Percentiles rank a stretch among this genome's conserved stretches.
phyloP scores from a whole-genome alignment of 2,888 invertebrate species.

The Sarcophaga subvicina region DNA sequence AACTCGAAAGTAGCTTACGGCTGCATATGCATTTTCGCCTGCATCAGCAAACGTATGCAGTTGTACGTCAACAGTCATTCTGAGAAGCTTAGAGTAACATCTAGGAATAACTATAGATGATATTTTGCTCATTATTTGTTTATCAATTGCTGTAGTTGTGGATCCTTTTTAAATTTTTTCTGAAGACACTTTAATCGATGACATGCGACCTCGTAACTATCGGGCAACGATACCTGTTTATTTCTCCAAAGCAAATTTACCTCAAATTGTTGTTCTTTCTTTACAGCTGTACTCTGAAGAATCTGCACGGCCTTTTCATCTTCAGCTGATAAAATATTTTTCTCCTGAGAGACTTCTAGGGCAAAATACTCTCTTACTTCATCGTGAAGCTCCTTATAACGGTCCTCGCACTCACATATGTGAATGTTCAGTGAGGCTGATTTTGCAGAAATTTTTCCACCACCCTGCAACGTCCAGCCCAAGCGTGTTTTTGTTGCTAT shows the following conservation, averaged over 20 bases:
- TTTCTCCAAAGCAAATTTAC: conserved; percentile 56
- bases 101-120: conserved; percentile 11
- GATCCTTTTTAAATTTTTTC: conserved; percentile 58
- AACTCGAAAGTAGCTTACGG: conserved; percentile 44
- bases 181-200: conserved; percentile 58
- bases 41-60: conserved; percentile 55
- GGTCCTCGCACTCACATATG: conserved; percentile 52
- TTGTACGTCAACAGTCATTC: conserved; percentile 2
- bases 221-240: conserved; percentile 36
- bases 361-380: conserved; percentile 59
- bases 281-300: conserved; percentile 39
- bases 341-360: conserved; percentile 48
- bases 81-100: conserved; percentile 3
- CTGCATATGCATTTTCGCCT: conserved; percentile 43
- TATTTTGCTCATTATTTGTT: conserved; percentile 11
- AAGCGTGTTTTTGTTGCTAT: conserved; percentile 62
- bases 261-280: conserved; percentile 40
- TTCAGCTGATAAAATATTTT: conserved; percentile 55
- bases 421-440: conserved; percentile 52
- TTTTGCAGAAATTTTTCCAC: conserved; percentile 5
- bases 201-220: conserved; percentile 50
- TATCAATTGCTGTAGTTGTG: conserved; percentile 40
- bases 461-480: conserved; percentile 62
- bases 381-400: conserved; percentile 57
- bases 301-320: conserved; percentile 58